phyloP scores from a whole-genome alignment of 2,113 vertebrate species.

The Cynocephalus volans region DNA sequence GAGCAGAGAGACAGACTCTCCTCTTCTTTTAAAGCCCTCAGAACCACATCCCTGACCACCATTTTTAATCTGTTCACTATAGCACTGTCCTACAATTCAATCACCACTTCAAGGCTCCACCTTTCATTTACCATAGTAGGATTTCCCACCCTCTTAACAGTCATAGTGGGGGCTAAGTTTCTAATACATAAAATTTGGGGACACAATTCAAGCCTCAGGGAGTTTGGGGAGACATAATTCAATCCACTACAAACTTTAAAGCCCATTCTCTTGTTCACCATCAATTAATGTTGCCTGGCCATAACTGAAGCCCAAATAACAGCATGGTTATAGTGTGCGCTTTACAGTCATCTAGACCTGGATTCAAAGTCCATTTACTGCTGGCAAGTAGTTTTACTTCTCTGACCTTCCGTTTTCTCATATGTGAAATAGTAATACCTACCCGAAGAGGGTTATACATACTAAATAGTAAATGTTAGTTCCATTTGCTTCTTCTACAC shows the following conservation, averaged over 20 bases:
- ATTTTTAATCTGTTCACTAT: too few species aligned
- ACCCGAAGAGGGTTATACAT: not conserved
- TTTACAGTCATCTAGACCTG: conserved; percentile 23
- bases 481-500: not conserved
- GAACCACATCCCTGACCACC: too few species aligned
- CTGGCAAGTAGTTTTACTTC: conserved; percentile 1
- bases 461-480: not conserved
- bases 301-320: not conserved
- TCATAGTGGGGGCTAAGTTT: too few species aligned
- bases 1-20: too few species aligned
- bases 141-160: too few species aligned
- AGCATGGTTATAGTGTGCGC: not conserved
- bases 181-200: too few species aligned
- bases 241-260: conserved; percentile 28
- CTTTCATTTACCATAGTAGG: too few species aligned
- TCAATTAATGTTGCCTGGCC: not conserved
- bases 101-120: too few species aligned
- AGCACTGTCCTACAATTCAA: too few species aligned
- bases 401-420: conserved; percentile 38
- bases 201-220: too few species aligned
- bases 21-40: too few species aligned
- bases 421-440: not conserved
- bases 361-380: conserved; percentile 35
- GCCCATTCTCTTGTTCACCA: not conserved
- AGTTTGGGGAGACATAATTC: too few species aligned